A percentile compares a stretch with the other conserved stretches of the same genome.
Conservation (phyloP, 2,113 vertebrate species). For the Danionella cerebrum region DNA sequence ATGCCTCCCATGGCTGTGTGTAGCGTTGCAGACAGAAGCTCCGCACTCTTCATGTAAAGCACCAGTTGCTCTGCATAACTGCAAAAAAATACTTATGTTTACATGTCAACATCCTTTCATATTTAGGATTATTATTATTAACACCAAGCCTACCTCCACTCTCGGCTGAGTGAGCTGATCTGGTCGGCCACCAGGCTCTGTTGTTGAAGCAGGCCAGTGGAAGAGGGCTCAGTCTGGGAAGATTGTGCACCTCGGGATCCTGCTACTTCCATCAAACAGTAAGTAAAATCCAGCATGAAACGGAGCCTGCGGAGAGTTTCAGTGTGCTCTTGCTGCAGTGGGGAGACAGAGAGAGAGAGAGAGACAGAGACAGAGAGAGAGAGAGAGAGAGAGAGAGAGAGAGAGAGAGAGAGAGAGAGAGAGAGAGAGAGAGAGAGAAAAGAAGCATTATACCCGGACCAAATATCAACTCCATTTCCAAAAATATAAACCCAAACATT, state of each 20-base stretch:
- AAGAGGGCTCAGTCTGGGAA: constrained; percentile 40
- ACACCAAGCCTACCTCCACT: constrained; percentile 80
- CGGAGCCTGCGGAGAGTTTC: constrained; percentile 81
- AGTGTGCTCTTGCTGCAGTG: constrained; percentile 86
- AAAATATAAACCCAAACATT: too few species aligned
- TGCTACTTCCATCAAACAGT: constrained; percentile 85
- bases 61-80: constrained; percentile 93
- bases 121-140: too few species aligned
- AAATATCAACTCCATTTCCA: too few species aligned
- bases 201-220: constrained; percentile 67
- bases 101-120: too few species aligned
- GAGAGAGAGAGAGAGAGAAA: too few species aligned
- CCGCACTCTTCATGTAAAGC: constrained; percentile 87
- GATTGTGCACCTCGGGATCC: constrained; percentile 63
- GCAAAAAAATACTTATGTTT: neutral
- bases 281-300: constrained; percentile 81
- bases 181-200: constrained; percentile 91
- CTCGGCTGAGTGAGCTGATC: constrained; percentile 89
- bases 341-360: too few species aligned
- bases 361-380: too few species aligned
- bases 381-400: too few species aligned
- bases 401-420: too few species aligned
- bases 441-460: too few species aligned
- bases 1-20: constrained; percentile 84
- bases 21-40: constrained; percentile 80